Base-by-base conservation (phyloP, 1,140 invertebrate genomes). In the Dolichoris vasculosae region DNA sequence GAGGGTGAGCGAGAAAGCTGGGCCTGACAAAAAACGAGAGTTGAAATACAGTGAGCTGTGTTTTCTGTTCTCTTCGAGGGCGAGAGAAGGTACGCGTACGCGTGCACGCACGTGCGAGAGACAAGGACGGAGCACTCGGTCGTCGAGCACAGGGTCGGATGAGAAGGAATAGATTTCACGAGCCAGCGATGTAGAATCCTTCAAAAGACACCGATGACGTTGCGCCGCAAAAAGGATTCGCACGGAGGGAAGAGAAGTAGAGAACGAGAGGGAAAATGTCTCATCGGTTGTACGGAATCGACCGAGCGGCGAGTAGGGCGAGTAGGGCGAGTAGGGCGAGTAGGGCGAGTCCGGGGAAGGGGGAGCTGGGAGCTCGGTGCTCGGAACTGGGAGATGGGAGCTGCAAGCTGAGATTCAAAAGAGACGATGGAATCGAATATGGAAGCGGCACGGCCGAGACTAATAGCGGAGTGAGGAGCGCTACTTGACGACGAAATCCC, bases 131-230 rank as follows among this genome's bases (percentile, higher is more conserved):
- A 59, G 87, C 89, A 91, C 89, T 90, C 92, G 92, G 89, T 90
- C 92, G 92, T 93, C 93, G 92, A 93, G 92, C 91, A 92, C 90
- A 85, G 88, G 86, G 87, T 80, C 87, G 87, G 83, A 86, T 86
- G 90, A 91, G 90, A 90, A 93, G 92, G 92, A 93, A 92, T 93
- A 93, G 92, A 93, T 93, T 93, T 93, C 92, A 93, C 91, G 92
- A 92, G 90, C 92, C 91, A 93, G 90, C 90, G 92, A 89, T 90
- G 89, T 90, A 91, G 89, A 89, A 92, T 91, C 90, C 90, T 90
- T 93, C 91, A 92, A 93, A 93, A 92, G 90, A 79, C 85, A 91
- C 92, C 93, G 92, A 90, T 90, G 85, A 81, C 78, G 83, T 84
- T 83, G 17, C 38, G 88, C 92, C 91, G 90, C 91, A 92, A 92